Evolutionary conservation across 2,888 invertebrate genomes (phyloP).

Genomic region (Melinaea menophilus): DNA sequence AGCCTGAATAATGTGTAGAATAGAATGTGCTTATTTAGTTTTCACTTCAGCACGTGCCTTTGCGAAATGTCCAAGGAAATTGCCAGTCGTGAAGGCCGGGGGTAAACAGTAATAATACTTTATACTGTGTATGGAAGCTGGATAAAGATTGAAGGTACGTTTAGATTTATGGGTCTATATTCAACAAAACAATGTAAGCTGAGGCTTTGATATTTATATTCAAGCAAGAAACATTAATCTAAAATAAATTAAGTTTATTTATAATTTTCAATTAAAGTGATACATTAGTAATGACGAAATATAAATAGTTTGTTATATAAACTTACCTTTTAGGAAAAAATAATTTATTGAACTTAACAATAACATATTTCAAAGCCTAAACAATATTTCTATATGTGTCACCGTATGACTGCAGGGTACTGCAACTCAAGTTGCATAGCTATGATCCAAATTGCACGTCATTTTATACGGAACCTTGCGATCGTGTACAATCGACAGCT

Average conservation of each 20-base stretch:
- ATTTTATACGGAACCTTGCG: conserved; percentile 59
- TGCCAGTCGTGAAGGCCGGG: conserved; percentile 74
- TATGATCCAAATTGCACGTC: conserved; percentile 69
- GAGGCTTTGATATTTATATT: too few species aligned
- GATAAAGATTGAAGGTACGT: conserved; percentile 8
- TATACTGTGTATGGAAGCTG: conserved; percentile 40
- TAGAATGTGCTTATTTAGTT: conserved; percentile 12
- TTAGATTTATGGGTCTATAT: conserved; percentile 1
- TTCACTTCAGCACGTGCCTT: conserved; percentile 59
- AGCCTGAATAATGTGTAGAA: conserved; percentile 1
- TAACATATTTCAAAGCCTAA: neutral
- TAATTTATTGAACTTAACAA: neutral
- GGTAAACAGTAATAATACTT: conserved; percentile 63
- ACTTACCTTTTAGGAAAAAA: neutral
- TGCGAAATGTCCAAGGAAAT: conserved; percentile 59
- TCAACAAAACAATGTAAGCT: neutral
- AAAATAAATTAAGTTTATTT: too few species aligned
- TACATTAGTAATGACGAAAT: too few species aligned
- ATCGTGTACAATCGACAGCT: conserved; percentile 61
- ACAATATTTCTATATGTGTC: conserved; percentile 30
- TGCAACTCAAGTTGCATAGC: conserved; percentile 54
- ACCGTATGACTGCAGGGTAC: conserved; percentile 52
- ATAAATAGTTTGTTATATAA: too few species aligned
- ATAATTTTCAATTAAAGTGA: too few species aligned
- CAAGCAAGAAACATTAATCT: too few species aligned